Evolutionary conservation across 2,888 invertebrate species (phyloP).

Genomic region (Platypus cylindrus): DNA sequence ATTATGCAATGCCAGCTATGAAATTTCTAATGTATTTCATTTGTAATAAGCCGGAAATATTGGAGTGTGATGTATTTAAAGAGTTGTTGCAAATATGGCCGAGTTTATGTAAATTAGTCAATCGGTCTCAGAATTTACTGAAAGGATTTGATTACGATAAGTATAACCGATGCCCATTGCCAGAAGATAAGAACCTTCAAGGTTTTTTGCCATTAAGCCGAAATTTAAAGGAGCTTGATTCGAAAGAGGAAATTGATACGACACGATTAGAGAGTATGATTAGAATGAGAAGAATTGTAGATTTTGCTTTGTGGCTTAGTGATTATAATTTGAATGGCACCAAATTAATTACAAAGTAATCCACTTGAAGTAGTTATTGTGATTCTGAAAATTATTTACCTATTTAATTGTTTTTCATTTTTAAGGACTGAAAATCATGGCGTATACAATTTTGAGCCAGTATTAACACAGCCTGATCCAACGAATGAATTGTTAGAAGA

Average conservation of each 20-base stretch:
- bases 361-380: constrained; percentile 1
- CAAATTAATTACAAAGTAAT: constrained; percentile 29
- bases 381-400: constrained; percentile 4
- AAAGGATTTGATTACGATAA: constrained; percentile 39
- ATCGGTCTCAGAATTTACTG: constrained; percentile 44
- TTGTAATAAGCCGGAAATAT: constrained; percentile 39
- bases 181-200: constrained; percentile 68
- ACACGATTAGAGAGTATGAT: constrained; percentile 35
- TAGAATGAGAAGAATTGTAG: constrained; percentile 38
- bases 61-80: constrained; percentile 42
- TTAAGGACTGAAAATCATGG: constrained; percentile 26
- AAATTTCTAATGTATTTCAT: constrained; percentile 68
- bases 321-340: constrained; percentile 35
- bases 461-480: constrained; percentile 34
- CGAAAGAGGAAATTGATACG: constrained; percentile 36
- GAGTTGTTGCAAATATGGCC: constrained; percentile 63
- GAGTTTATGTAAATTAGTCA: constrained; percentile 62
- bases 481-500: constrained; percentile 42
- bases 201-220: constrained; percentile 63
- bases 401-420: not conserved
- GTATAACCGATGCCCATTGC: constrained; percentile 53
- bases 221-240: constrained; percentile 44
- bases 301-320: constrained; percentile 40
- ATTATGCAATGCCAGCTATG: constrained; percentile 59
- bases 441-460: constrained; percentile 31